Evolutionary conservation across 2,113 vertebrate genomes (phyloP), one percentile per base, ranked within the genome.

Genomic region (Coptodon rendalli): DNA sequence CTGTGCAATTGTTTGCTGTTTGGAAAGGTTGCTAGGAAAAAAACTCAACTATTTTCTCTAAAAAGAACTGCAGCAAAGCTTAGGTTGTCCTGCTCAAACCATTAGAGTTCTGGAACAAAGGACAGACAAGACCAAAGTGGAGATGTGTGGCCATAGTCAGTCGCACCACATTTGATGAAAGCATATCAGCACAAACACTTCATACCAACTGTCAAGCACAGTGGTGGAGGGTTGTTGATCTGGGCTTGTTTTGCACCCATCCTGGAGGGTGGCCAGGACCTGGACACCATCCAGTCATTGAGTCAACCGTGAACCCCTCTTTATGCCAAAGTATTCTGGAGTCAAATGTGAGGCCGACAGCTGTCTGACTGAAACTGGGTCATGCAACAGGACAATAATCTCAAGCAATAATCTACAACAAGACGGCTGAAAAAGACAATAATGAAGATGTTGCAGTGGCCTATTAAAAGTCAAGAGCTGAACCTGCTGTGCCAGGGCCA

Each of bases 291-390:
- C 40, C 71, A 48, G 71, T 29, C 71, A 76, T 48, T 76, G 24
- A 48, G 24, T 48, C 40, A 29, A 68, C 63, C 12, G n/a, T 24
- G n/a, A 76, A 76, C 71, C 24, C 71, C 43, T 76, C 1, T 76
- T 6, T 48, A 48, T 76, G 43, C 71, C 71, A 76, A 29, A 76
- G 71, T 76, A 45, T 48, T 68, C 36, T 71, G n/a, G 66, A 71
- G 66, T 43, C 66, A 43, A 43, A 71, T 24, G n/a, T 71, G n/a
- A 71, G n/a, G 66, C 66, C 2, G 36, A 68, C 63, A 71, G 36
- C 36, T 24, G n/a, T 71, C 66, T 71, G 66, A 71, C 66, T 43
- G 36, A 43, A 71, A 71, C n/a, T 71, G 66, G 38, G 38, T 71
- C 66, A 71, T 43, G 66, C 66, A 71, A 24, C 66, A 43, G 66